These are phyloP conservation scores for Drosophila falleni DNA, from an alignment of 2,888 invertebrate species.

Conservation along the genomic window DNA sequence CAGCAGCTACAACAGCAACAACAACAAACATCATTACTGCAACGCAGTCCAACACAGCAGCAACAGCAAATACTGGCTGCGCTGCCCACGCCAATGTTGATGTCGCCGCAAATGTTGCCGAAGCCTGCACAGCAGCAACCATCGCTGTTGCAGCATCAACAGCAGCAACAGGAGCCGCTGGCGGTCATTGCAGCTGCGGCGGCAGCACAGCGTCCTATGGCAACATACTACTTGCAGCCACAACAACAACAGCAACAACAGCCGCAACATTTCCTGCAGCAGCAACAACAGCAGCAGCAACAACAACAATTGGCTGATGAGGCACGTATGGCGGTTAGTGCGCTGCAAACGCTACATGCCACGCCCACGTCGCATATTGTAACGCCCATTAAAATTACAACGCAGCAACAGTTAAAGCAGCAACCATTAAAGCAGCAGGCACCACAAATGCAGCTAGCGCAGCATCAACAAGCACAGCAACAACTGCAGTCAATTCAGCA, in stretches of 20 bases:
- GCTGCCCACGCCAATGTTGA: slow-evolving; percentile 73
- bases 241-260: slow-evolving; percentile 28
- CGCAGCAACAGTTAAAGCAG: slow-evolving; percentile 19
- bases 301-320: slow-evolving; percentile 57
- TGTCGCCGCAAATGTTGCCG: slow-evolving; percentile 70
- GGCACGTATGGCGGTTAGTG: slow-evolving; percentile 72
- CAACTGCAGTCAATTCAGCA: slow-evolving; percentile 22
- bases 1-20: slow-evolving; percentile 41
- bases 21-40: slow-evolving; percentile 62
- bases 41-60: slow-evolving; percentile 65
- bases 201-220: slow-evolving; percentile 59
- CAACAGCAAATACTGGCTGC: slow-evolving; percentile 73
- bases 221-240: slow-evolving; percentile 43
- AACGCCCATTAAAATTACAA: slow-evolving; percentile 44
- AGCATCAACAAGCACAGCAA: slow-evolving; percentile 29
- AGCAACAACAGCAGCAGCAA: slow-evolving; percentile 32
- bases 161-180: slow-evolving; percentile 54
- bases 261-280: slow-evolving; percentile 19
- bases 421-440: slow-evolving; percentile 26
- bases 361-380: slow-evolving; percentile 48
- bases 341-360: slow-evolving; percentile 67
- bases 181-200: slow-evolving; percentile 61
- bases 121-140: slow-evolving; percentile 49
- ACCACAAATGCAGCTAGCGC: slow-evolving; percentile 17
- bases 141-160: slow-evolving; percentile 44